These are phyloP conservation scores for Saccopteryx bilineata DNA, from an alignment of 2,113 vertebrate genomes.

Conservation along the genomic window DNA sequence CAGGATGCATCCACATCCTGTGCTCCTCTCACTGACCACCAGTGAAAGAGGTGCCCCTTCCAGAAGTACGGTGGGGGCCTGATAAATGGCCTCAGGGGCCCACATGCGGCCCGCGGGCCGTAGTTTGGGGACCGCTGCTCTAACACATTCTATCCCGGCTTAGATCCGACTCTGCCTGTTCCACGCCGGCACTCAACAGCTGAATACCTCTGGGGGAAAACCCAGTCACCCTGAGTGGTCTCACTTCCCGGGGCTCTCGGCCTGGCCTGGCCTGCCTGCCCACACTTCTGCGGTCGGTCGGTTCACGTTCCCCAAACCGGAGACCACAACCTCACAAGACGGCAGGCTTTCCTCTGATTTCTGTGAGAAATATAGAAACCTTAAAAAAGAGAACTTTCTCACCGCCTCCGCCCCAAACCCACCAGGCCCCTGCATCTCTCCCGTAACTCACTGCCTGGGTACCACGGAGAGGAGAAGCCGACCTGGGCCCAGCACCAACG, in stretches of 20 bases:
- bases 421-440: not conserved
- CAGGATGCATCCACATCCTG: no score
- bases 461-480: not conserved
- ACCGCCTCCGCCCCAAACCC: not conserved
- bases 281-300: not conserved
- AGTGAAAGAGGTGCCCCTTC: no score
- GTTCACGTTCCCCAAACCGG: not conserved
- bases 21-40: no score
- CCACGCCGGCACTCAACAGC: not conserved
- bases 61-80: no score
- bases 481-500: not conserved
- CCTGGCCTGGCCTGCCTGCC: not conserved
- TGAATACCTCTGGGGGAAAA: not conserved
- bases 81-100: no score
- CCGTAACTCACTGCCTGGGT: not conserved
- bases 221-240: not conserved
- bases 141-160: not conserved
- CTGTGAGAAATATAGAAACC: conserved; percentile 15
- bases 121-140: no score
- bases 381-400: not conserved
- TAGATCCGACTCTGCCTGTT: not conserved
- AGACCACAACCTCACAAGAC: conserved; percentile 30
- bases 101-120: no score
- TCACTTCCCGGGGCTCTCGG: not conserved
- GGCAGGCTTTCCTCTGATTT: not conserved